A percentile compares a stretch with the other conserved stretches of the same genome.
These are phyloP conservation scores for Agelastica alni DNA, from an alignment of 2,888 invertebrate genomes.

Conservation along the genomic window DNA sequence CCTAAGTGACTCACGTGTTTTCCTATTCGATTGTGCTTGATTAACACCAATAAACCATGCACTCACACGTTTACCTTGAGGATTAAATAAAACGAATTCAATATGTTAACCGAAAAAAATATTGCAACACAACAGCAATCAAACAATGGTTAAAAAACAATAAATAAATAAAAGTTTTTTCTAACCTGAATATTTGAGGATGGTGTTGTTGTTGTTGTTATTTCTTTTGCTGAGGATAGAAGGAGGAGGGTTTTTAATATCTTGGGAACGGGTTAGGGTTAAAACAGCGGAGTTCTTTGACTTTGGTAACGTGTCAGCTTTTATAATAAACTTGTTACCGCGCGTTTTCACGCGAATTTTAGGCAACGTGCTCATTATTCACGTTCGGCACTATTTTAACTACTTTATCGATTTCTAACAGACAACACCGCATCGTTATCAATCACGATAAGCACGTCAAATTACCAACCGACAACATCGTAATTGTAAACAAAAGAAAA, in stretches of 20 bases:
- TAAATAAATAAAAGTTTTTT: background rate
- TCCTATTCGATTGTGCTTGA: background rate
- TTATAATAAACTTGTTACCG: conserved; percentile 46
- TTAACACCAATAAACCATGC: background rate
- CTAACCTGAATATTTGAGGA: conserved; percentile 41
- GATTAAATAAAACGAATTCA: background rate
- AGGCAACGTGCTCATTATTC: conserved; percentile 50
- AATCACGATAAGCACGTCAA: conserved; percentile 2
- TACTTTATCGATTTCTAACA: conserved; percentile 25
- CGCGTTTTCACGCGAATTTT: conserved; percentile 52
- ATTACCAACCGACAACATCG: conserved; percentile 2
- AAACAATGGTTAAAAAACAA: background rate
- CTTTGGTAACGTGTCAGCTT: conserved; percentile 43
- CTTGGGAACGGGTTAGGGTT: conserved; percentile 31
- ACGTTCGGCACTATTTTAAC: conserved; percentile 1
- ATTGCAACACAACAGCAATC: background rate
- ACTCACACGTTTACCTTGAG: conserved; percentile 6
- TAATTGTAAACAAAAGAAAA: conserved; percentile 17
- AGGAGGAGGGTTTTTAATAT: conserved; percentile 2
- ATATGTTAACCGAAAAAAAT: conserved; percentile 4
- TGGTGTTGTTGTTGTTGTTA: conserved; percentile 33
- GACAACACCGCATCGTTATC: conserved; percentile 23
- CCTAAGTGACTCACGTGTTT: conserved; percentile 6
- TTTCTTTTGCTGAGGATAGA: conserved; percentile 16
- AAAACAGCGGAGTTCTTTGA: conserved; percentile 41